phyloP scores from a whole-genome alignment of 2,797 vertebrate species.

The Sphenopsis melanotis region DNA sequence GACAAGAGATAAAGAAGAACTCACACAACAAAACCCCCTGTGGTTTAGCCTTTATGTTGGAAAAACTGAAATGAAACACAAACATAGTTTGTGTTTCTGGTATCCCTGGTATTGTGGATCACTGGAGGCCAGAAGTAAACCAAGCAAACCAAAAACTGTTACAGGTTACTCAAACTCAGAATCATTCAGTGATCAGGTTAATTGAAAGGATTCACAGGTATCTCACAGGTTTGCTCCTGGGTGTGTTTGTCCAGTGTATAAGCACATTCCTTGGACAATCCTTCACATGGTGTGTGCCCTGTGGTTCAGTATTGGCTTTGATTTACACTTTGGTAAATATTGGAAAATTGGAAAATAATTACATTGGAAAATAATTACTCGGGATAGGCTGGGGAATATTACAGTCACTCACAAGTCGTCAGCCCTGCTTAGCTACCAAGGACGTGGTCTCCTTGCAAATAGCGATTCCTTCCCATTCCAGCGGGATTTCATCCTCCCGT shows the following conservation, averaged over 20 bases:
- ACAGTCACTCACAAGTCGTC: not conserved
- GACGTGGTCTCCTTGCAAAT: not conserved
- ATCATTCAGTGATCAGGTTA: not conserved
- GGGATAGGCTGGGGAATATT: not conserved
- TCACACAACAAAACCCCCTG: not conserved
- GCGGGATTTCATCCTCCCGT: not conserved
- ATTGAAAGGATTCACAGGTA: not conserved
- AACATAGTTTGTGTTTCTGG: not conserved
- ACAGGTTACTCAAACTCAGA: not conserved
- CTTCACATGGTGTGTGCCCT: fast-evolving
- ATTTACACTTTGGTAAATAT: not conserved
- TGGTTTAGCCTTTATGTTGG: not conserved
- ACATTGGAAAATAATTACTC: not conserved
- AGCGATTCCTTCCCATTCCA: fast-evolving
- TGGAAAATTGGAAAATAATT: not conserved
- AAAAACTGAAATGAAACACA: not conserved
- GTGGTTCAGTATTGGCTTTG: not conserved
- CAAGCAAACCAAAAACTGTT: not conserved
- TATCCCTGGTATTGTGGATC: not conserved
- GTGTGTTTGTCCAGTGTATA: not conserved
- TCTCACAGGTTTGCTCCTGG: not conserved
- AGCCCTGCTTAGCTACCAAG: not conserved
- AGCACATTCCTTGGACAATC: not conserved
- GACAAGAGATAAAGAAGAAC: not conserved
- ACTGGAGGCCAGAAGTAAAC: not conserved